Evolutionary conservation across 2,888 invertebrate species (phyloP).

Genomic region (Hypselothyrea guttata): DNA sequence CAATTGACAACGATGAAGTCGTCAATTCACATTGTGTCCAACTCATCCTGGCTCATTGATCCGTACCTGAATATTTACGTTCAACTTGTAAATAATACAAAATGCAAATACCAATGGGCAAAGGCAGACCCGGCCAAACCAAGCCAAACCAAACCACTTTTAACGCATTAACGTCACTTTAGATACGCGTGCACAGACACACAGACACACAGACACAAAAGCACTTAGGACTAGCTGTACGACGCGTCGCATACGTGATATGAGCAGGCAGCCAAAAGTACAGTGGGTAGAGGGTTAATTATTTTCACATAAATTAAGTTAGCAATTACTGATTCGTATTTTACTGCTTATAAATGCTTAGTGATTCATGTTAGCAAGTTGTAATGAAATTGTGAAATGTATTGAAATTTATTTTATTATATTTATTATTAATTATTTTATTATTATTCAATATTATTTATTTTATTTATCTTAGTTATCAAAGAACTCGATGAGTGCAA

Average conservation of each 20-base stretch:
- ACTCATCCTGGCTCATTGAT: constrained; percentile 18
- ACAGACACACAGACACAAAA: constrained; percentile 4
- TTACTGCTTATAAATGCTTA: too few relatives aligned
- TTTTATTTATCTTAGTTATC: too few relatives aligned
- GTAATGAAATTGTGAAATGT: too few relatives aligned
- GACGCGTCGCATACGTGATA: constrained; percentile 58
- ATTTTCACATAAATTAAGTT: not conserved
- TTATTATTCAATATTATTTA: too few relatives aligned
- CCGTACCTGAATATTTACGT: constrained; percentile 64
- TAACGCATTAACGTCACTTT: constrained; percentile 74
- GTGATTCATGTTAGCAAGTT: too few relatives aligned
- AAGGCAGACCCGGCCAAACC: constrained; percentile 43
- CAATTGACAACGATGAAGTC: constrained; percentile 59
- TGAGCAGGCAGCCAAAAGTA: constrained; percentile 33
- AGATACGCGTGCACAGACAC: constrained; percentile 29
- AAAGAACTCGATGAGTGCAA: too few relatives aligned
- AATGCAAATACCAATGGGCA: constrained; percentile 63
- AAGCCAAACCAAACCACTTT: constrained; percentile 70
- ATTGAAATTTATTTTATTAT: too few relatives aligned
- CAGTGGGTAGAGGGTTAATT: constrained; percentile 15
- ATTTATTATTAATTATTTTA: too few relatives aligned
- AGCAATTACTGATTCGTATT: too few relatives aligned
- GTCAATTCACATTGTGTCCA: constrained; percentile 25
- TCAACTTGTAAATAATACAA: constrained; percentile 69
- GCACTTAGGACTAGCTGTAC: constrained; percentile 29